These are phyloP conservation scores for Thysanoteuthis rhombus DNA, from an alignment of 2,888 invertebrate species.

Conservation along the genomic window DNA sequence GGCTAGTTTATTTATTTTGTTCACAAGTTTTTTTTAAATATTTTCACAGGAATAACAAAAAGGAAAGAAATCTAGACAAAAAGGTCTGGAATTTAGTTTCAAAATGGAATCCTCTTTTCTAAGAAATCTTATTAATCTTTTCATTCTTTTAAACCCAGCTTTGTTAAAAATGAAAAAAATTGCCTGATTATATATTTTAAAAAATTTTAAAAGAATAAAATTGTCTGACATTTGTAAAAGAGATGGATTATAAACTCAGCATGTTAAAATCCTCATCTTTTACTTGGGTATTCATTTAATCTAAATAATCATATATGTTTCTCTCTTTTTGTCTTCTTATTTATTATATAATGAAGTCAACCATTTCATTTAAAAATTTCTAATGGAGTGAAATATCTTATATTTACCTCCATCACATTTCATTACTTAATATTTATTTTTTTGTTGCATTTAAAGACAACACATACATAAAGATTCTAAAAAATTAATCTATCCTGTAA, in stretches of 20 bases:
- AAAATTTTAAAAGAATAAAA: not conserved
- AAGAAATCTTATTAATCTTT: not conserved
- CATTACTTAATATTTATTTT: not conserved
- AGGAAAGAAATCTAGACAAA: not conserved
- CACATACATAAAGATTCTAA: not conserved
- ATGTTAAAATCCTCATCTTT: not conserved
- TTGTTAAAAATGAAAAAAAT: not conserved
- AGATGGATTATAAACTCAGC: not conserved
- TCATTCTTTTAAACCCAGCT: not conserved
- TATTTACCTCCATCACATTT: not conserved
- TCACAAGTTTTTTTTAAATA: not conserved
- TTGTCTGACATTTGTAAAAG: not conserved
- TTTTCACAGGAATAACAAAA: not conserved
- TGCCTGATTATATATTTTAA: not conserved
- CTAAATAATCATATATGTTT: not conserved
- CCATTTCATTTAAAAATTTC: not conserved
- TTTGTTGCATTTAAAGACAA: not conserved
- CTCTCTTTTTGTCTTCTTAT: not conserved
- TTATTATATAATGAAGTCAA: not conserved
- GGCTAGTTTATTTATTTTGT: not conserved
- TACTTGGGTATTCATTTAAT: not conserved
- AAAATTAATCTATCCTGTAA: not conserved
- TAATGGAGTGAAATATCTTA: not conserved
- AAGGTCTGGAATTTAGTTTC: not conserved
- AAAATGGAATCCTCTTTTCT: not conserved